Evolutionary conservation across 2,113 vertebrate genomes (phyloP), one percentile per base, ranked within the genome.

Genomic region (Clarias batrachus): DNA sequence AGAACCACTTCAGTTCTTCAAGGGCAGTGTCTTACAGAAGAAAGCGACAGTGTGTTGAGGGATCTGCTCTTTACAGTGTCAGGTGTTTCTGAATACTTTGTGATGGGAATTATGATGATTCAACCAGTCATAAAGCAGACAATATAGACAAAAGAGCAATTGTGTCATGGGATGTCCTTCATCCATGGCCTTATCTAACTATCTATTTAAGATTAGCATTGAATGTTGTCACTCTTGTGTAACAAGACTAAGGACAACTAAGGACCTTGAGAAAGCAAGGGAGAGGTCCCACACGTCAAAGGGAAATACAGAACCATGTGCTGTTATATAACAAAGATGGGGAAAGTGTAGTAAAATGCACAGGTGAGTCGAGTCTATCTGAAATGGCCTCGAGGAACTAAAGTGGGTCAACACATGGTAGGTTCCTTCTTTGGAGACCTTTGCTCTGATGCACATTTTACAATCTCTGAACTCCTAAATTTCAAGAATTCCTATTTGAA

Each of bases 281-380:
- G 65, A 70, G 65, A 80, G 56, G 23, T 56, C 25, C n/a, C 23
- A 62, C 54, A 60, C 23, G 48, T 81, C 14, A 25, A 73, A 59
- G 41, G 62, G 57, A 81, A 81, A 62, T 27, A 60, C 56, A 37
- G 78, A 19, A 60, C 78, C 78, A 60, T 60, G 78, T 80, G 57
- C 11, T 76, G 14, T 59, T 80, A 78, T 52, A 80, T 68, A 81
- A 82, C 62, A 70, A 83, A 82, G 54, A 68, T 30, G 63, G 16
- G n/a, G 1, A 52, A 33, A 54, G 14, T 30, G 63, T 41, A 52
- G 27, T 68, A 65, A 82, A 52, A 65, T 8, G 0, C 54, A 5
- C 41, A 66, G 60, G 25, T 52, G 37, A 82, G 33, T 23, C 4
- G n/a, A 82, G 60, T 63, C 81, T 10, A 66, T 66, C n/a, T 71